phyloP scores from a whole-genome alignment of 53 echinoderm and acorn worm species.

The Stichopus horrens region DNA sequence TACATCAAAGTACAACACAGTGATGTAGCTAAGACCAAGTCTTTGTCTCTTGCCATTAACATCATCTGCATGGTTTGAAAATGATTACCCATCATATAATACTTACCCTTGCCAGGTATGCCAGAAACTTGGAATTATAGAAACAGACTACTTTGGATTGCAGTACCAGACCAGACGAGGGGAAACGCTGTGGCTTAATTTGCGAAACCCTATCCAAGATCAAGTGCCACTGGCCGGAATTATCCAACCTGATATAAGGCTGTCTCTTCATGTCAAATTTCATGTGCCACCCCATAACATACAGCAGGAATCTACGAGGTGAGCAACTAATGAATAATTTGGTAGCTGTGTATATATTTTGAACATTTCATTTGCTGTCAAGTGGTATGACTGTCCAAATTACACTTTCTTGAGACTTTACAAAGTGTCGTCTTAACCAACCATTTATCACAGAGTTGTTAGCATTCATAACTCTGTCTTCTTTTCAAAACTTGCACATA shows the following conservation, averaged over 20 bases:
- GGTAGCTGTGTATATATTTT: too few relatives aligned
- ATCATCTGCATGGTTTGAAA: neutral
- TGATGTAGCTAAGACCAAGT: neutral
- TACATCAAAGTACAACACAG: too few relatives aligned
- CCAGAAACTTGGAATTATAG: slow-evolving; percentile 68
- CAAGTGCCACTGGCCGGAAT: slow-evolving; percentile 66
- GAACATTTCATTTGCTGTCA: too few relatives aligned
- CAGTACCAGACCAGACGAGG: slow-evolving; percentile 75
- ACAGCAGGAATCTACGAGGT: slow-evolving; percentile 90
- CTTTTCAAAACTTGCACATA: too few relatives aligned
- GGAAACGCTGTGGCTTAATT: slow-evolving; percentile 93
- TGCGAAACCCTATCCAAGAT: slow-evolving; percentile 78
- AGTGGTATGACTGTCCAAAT: too few relatives aligned
- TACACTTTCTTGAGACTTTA: too few relatives aligned
- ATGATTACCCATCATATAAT: neutral
- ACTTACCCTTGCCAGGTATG: slow-evolving; percentile 63
- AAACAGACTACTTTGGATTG: slow-evolving; percentile 93
- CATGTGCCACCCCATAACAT: slow-evolving; percentile 88
- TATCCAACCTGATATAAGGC: slow-evolving; percentile 53
- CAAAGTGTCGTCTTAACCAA: too few relatives aligned
- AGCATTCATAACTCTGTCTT: too few relatives aligned
- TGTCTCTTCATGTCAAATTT: slow-evolving; percentile 87
- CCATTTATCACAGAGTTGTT: too few relatives aligned
- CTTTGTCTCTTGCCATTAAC: neutral
- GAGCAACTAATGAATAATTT: neutral